A percentile compares a stretch with the other conserved stretches of the same genome.
These are phyloP conservation scores for Sarcophaga variegata DNA, from an alignment of 2,888 invertebrate species.

Conservation along the genomic window DNA sequence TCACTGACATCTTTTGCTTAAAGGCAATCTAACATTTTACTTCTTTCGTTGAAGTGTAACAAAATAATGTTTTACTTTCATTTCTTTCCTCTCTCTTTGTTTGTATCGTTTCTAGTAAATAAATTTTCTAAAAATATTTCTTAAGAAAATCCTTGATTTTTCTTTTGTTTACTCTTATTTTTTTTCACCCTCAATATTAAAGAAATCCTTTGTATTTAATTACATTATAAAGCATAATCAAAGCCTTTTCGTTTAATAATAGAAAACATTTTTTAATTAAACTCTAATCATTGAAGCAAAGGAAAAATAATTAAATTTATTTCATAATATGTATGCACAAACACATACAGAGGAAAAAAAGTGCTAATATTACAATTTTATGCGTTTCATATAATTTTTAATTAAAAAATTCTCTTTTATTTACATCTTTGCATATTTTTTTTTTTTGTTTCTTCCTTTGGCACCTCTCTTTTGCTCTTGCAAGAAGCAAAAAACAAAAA, in stretches of 20 bases:
- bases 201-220: slow-evolving; percentile 50
- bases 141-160: no score
- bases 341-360: slow-evolving; percentile 17
- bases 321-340: slow-evolving; percentile 18
- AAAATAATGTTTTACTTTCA: no score
- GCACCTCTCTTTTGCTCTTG: neutral
- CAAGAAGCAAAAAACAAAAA: neutral
- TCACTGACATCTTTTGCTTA: no score
- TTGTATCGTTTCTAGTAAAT: no score
- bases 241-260: slow-evolving; percentile 39
- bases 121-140: no score
- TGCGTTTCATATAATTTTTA: slow-evolving; percentile 49
- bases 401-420: slow-evolving; percentile 50
- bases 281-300: slow-evolving; percentile 59
- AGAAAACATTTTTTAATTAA: slow-evolving; percentile 58
- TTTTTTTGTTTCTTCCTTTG: neutral
- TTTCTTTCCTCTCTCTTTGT: no score
- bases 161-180: neutral
- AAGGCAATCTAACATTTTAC: no score
- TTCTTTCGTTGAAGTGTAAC: no score
- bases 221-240: slow-evolving; percentile 37
- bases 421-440: neutral
- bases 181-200: neutral
- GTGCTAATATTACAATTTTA: slow-evolving; percentile 52
- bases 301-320: slow-evolving; percentile 50